Evolutionary conservation across 2,888 invertebrate genomes (phyloP).

Genomic region (Apotomis capreana): DNA sequence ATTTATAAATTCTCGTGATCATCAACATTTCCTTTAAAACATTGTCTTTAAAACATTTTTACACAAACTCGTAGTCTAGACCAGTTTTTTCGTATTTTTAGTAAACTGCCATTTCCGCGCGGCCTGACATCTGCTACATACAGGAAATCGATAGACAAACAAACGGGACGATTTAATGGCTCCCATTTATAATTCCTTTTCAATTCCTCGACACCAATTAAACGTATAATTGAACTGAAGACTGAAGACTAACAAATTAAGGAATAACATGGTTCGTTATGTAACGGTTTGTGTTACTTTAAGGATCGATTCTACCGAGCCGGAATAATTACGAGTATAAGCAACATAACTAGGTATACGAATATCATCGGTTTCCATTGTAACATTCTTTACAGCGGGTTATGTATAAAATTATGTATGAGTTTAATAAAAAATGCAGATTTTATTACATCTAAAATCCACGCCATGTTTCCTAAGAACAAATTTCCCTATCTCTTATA

Average conservation of each 20-base stretch:
- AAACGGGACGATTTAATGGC: conserved; percentile 29
- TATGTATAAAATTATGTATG: no score
- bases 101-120: conserved; percentile 8
- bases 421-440: no score
- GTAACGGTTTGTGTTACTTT: neutral
- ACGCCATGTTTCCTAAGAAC: no score
- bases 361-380: no score
- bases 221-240: conserved; percentile 38
- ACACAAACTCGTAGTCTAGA: conserved; percentile 17
- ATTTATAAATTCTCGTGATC: no score
- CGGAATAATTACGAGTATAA: neutral
- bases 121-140: conserved; percentile 37
- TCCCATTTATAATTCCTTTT: conserved; percentile 43
- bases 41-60: neutral
- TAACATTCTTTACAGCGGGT: no score
- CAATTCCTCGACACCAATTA: conserved; percentile 44
- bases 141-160: conserved; percentile 34
- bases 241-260: conserved; percentile 26
- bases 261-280: conserved; percentile 8
- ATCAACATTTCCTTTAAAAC: no score
- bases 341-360: no score
- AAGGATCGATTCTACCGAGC: neutral
- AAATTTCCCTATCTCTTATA: no score
- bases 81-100: conserved; percentile 18
- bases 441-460: no score